phyloP scores from a whole-genome alignment of 2,113 vertebrate species.

The Corythornis madagascariensis region DNA sequence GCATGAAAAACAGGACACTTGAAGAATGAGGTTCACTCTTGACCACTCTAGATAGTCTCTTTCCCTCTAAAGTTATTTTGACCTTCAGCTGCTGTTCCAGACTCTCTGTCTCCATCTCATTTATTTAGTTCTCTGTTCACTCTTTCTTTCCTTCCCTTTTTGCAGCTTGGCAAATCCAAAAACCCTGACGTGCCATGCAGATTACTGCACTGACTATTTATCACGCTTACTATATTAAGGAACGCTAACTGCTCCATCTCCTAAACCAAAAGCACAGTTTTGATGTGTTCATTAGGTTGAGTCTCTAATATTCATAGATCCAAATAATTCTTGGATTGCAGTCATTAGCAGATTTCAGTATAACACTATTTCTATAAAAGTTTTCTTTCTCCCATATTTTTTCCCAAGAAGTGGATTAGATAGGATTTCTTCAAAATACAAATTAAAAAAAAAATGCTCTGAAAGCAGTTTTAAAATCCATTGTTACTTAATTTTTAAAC shows the following conservation, averaged over 20 bases:
- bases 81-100: background rate
- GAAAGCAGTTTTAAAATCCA: background rate
- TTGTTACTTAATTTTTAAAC: background rate
- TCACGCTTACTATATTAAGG: background rate
- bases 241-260: background rate
- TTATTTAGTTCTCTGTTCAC: background rate
- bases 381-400: background rate
- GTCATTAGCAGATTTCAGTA: background rate
- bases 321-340: background rate
- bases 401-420: background rate
- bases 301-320: background rate
- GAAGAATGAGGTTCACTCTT: background rate
- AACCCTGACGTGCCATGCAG: background rate
- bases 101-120: background rate
- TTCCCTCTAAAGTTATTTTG: background rate
- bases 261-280: background rate
- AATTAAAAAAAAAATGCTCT: background rate
- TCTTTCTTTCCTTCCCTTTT: background rate
- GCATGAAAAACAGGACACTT: background rate
- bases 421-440: background rate
- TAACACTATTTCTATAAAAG: background rate
- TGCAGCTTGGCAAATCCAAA: background rate
- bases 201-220: background rate
- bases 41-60: background rate
- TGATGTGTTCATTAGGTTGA: background rate